Percentiles rank a stretch among this genome's conserved stretches.
phyloP scores from a whole-genome alignment of 2,888 invertebrate genomes.

The Drosophila multiciliata region DNA sequence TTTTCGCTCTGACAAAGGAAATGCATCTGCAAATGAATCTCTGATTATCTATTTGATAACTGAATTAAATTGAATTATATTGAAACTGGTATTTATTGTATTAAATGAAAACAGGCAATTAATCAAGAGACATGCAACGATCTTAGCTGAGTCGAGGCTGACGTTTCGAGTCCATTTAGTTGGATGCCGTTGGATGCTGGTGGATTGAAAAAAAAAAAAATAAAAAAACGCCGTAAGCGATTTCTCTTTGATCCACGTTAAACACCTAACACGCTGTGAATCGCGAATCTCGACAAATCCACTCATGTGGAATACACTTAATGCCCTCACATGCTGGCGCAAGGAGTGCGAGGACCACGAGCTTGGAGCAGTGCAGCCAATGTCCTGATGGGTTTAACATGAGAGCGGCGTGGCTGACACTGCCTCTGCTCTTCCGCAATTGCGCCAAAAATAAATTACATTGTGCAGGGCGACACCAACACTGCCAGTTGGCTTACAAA shows the following conservation, averaged over 20 bases:
- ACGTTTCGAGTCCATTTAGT: slow-evolving; percentile 23
- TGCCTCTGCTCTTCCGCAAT: slow-evolving; percentile 45
- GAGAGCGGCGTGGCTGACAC: slow-evolving; percentile 42
- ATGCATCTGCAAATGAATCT: neutral
- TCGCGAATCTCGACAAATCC: slow-evolving; percentile 70
- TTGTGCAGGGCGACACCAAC: slow-evolving; percentile 53
- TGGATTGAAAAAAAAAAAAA: neutral
- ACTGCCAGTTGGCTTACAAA: slow-evolving; percentile 33
- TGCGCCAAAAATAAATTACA: slow-evolving; percentile 72
- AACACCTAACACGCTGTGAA: slow-evolving; percentile 73
- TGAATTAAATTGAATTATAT: neutral
- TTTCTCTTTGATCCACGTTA: slow-evolving; percentile 72
- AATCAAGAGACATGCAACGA: slow-evolving; percentile 25
- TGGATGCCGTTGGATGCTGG: slow-evolving; percentile 1
- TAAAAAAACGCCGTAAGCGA: slow-evolving; percentile 48
- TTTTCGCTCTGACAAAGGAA: neutral
- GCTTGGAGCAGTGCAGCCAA: slow-evolving; percentile 23
- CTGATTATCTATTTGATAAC: neutral
- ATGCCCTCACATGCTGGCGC: slow-evolving; percentile 56
- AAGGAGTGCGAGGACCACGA: slow-evolving; percentile 4
- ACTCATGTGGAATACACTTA: slow-evolving; percentile 72
- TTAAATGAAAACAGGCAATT: slow-evolving; percentile 4
- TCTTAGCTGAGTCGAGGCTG: slow-evolving; percentile 39
- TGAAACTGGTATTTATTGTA: neutral
- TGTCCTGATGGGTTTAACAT: slow-evolving; percentile 48